phyloP scores from a whole-genome alignment of 2,888 invertebrate species.

The Escarpia spicata region DNA sequence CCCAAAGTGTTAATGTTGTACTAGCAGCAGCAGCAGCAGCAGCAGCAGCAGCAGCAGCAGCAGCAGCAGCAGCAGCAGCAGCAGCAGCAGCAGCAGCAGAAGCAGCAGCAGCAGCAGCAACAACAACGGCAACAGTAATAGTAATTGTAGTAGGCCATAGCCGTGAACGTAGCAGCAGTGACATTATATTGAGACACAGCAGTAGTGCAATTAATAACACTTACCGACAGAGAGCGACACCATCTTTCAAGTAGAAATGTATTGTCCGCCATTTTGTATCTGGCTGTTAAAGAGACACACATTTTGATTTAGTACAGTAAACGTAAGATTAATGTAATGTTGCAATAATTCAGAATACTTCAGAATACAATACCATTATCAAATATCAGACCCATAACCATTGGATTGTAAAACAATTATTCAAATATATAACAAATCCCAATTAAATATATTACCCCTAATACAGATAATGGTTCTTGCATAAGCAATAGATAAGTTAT shows the following conservation, averaged over 20 bases:
- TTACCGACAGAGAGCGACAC: slow-evolving; percentile 43
- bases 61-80: too few relatives aligned
- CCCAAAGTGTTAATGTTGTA: too few relatives aligned
- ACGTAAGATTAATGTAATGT: slow-evolving; percentile 8
- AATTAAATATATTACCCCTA: background rate
- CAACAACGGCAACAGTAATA: too few relatives aligned
- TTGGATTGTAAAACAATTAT: background rate
- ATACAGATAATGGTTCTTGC: background rate
- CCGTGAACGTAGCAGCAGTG: too few relatives aligned
- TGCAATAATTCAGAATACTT: background rate
- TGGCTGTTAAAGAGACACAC: slow-evolving; percentile 30
- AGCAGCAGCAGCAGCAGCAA: too few relatives aligned
- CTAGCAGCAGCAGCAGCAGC: too few relatives aligned
- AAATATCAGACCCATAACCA: too few relatives aligned
- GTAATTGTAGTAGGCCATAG: too few relatives aligned
- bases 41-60: too few relatives aligned
- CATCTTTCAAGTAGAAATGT: slow-evolving; percentile 50
- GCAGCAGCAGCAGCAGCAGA: too few relatives aligned
- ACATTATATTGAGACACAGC: too few relatives aligned
- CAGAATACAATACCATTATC: too few relatives aligned
- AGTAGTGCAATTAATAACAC: background rate
- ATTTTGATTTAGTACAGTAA: background rate
- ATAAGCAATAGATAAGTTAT: background rate
- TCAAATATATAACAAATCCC: background rate
- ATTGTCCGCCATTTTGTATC: slow-evolving; percentile 38